Conservation (phyloP, 2,113 vertebrate genomes). For the Brevimyrus niger region DNA sequence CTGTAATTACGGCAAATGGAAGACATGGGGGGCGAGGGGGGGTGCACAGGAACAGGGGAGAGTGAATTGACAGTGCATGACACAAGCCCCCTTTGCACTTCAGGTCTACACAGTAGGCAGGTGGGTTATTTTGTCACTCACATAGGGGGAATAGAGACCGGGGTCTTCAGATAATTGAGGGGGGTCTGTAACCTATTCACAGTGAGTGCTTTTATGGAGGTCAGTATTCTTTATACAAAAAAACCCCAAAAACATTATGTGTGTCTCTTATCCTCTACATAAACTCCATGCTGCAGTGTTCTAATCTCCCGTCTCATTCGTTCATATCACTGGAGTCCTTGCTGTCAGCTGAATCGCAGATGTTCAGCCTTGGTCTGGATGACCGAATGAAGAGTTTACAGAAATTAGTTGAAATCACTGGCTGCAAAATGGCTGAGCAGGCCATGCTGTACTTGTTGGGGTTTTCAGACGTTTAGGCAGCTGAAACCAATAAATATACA, state of each 20-base stretch:
- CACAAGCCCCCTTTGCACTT: not conserved
- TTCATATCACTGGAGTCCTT: not conserved
- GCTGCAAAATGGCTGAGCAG: not conserved
- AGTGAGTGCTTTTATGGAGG: not conserved
- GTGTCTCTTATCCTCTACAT: not conserved
- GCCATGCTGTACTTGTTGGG: conserved; percentile 20
- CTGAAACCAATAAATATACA: not conserved
- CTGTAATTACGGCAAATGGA: conserved; percentile 14
- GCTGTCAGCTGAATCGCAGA: not conserved
- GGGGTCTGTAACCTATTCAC: not conserved
- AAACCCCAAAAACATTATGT: not conserved
- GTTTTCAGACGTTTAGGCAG: conserved; percentile 8
- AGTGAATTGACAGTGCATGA: not conserved
- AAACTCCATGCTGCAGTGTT: not conserved
- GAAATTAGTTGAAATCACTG: not conserved
- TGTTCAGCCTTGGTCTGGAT: not conserved
- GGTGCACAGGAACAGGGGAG: not conserved
- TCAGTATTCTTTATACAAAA: not conserved
- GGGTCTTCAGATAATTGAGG: not conserved
- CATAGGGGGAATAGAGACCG: not conserved
- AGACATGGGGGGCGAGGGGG: not conserved
- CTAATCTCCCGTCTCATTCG: not conserved
- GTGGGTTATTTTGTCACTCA: not conserved
- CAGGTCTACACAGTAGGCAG: too few species aligned
- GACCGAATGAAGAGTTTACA: not conserved